Conservation (phyloP, 2,888 invertebrate genomes). For the Drosophila subsilvestris region DNA sequence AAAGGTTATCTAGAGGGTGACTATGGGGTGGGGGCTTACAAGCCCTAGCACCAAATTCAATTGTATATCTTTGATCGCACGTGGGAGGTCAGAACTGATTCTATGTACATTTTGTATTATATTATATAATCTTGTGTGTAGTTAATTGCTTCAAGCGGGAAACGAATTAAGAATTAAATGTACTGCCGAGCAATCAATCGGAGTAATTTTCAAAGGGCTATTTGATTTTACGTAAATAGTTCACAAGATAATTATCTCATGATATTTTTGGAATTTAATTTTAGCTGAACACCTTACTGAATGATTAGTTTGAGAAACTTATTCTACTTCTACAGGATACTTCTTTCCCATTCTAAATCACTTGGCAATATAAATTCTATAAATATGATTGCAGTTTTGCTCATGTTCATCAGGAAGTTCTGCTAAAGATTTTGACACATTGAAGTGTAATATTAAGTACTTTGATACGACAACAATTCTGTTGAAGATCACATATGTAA, state of each 20-base stretch:
- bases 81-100: neutral
- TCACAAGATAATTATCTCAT: too few species aligned
- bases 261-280: too few species aligned
- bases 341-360: too few species aligned
- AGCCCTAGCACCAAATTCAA: slow-evolving; percentile 9
- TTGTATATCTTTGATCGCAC: neutral
- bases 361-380: too few species aligned
- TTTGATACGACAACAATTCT: neutral
- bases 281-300: too few species aligned
- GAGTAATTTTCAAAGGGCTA: too few species aligned
- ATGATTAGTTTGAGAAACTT: too few species aligned
- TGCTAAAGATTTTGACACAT: neutral
- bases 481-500: too few species aligned
- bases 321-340: too few species aligned
- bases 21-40: slow-evolving; percentile 3
- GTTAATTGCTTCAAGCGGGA: neutral
- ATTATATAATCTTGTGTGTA: neutral
- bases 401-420: neutral
- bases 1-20: slow-evolving; percentile 37
- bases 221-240: too few species aligned
- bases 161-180: neutral
- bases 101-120: neutral
- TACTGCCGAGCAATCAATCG: too few species aligned
- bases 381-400: too few species aligned
- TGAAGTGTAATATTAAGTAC: neutral